Base-by-base conservation (phyloP, 2,888 invertebrate species). In the Caenorhabditis doughertyi region DNA sequence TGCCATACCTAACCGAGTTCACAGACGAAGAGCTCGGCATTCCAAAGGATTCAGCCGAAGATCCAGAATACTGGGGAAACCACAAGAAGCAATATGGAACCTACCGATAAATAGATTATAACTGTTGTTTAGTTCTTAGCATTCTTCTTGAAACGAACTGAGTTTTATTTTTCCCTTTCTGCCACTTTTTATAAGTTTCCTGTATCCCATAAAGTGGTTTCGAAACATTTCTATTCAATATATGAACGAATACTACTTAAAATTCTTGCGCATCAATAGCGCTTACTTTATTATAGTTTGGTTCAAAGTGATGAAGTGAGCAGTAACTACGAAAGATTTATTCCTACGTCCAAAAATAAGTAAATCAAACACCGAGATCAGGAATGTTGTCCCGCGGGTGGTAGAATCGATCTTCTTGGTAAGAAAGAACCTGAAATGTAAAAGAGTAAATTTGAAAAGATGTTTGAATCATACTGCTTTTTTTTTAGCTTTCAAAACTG, bases 21-120 rank as follows among this genome's bases (percentile, higher is more conserved):
- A 86, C 88, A 23, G 91, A 91, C 72, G 91, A 88, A 58, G 91
- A 91, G 73, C 88, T 91, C 68, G 91, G 91, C 47, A 91, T 91
- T 73, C 91, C 91, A 32, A 81, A 90, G 25, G 91, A 90, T 72
- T 87, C 85, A 29, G 90, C 87, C 1, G 68, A 79, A 44, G 91
- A 91, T 85, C 91, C 91, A 39, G 91, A 91, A 84, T 90, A 91
- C 82, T 91, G 91, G 91, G 90, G 90, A 65, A 82, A 90, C 62
- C 90, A 90, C 84, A 85, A 79, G 60, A 83, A 88, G 79, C 77
- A 83, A 51, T 87, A 88, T 67, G 89, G 89, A 64, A 86, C 87
- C 13, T 89, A 89, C 67, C 86, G 89, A 79, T 89, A 89, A 85
- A 84, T 70, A 71, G 64, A 23, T 62, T 18, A n/a, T 18, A 13